Conservation (phyloP, 2,113 vertebrate genomes). For the Solenodon paradoxus region DNA sequence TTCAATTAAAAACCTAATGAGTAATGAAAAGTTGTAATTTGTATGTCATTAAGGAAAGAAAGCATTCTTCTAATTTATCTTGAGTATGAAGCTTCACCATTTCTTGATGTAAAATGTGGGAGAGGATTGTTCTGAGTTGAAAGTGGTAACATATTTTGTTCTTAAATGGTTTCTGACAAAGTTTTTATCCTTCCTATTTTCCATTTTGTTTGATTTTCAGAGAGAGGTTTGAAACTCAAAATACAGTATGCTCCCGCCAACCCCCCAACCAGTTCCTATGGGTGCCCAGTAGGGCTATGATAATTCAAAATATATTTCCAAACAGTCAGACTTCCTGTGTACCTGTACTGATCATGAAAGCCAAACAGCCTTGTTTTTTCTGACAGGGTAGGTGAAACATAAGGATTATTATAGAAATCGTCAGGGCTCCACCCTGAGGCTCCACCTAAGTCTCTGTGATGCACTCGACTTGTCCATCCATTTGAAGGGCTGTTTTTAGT, state of each 20-base stretch:
- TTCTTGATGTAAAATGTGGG: not conserved
- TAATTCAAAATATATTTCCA: not conserved
- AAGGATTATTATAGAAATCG: not conserved
- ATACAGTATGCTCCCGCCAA: not conserved
- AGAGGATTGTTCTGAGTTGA: not conserved
- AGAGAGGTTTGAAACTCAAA: constrained; percentile 33
- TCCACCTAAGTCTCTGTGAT: too few species aligned
- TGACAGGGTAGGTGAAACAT: not conserved
- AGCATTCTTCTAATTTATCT: not conserved
- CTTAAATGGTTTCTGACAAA: not conserved
- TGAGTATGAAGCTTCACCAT: not conserved
- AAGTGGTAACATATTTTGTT: not conserved
- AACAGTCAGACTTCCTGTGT: not conserved
- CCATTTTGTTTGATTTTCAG: constrained; percentile 12
- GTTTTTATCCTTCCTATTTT: not conserved
- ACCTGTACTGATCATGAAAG: not conserved
- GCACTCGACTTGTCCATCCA: too few species aligned
- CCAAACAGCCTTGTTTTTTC: not conserved
- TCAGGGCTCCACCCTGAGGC: too few species aligned
- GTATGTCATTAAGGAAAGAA: not conserved
- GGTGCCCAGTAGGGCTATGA: not conserved
- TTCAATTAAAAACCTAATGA: not conserved
- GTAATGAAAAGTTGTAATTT: not conserved
- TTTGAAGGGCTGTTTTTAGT: too few species aligned
- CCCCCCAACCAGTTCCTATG: not conserved